Base-by-base conservation (phyloP, 2,888 invertebrate species). In the Watsonalla binaria region DNA sequence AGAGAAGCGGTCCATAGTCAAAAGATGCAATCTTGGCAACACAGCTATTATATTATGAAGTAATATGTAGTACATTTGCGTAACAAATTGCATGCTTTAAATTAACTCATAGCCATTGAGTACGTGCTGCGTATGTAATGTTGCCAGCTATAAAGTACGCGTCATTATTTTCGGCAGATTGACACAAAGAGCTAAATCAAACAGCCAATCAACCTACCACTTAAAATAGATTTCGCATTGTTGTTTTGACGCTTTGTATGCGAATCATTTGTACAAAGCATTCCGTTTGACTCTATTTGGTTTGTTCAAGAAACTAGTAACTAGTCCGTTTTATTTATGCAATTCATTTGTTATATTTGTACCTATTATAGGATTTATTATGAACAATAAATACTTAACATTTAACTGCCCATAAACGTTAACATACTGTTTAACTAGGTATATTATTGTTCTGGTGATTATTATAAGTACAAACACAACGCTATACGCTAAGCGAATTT, bases 161-260 rank as follows among this genome's bases (percentile, higher is more conserved):
- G 37, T 55, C 55, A 15, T 59, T 11, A 55, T 55, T 66, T 66
- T 71, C 55, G 70, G 57, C 56, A 48, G 52, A 56, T 59, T 51
- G 53, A 42, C 55, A 63, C 63, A 68, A 65, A 67, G 63, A 56
- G 45, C 51, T 53, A 54, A 24, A 24, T 24, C 63, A 68, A 65
- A 67, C 62, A 56, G 45, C 51, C 53, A 54, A 45, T 58, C 53
- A 57, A 58, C 55, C 57, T 61, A 57, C 51, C 15, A 59, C 46
- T 50, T 45, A 60, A 59, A 62, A 61, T 61, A 46, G 50, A 61
- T 65, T 63, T 59, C 60, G 62, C 55, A 60, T 67, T 67, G 59
- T 59, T 14, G n/a, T 9, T 49, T n/a, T 14, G 35, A 34, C 11
- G 37, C 42, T 8, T 42, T 42, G 42, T 42, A 42, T 42, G 42